A percentile compares a stretch with the other conserved stretches of the same genome.
Conservation (phyloP, 2,888 invertebrate species). For the Ormyrus thymus region DNA sequence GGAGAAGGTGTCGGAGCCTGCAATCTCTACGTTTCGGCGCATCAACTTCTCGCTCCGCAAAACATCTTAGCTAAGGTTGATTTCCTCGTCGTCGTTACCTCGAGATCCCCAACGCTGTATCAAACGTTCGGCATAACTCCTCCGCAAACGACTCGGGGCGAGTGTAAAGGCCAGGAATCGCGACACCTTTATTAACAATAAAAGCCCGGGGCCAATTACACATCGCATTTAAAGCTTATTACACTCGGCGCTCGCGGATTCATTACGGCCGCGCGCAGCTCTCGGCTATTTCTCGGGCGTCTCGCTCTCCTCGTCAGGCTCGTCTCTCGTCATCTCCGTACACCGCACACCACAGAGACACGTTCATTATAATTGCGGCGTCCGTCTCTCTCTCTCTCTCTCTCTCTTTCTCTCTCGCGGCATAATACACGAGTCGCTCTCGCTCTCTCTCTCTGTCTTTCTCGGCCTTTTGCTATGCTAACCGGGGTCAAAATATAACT, state of each 20-base stretch:
- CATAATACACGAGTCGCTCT: conserved; percentile 11
- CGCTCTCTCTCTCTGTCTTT: conserved; percentile 66
- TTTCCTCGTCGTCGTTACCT: neutral
- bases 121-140: too few species aligned
- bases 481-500: conserved; percentile 72
- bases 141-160: too few species aligned
- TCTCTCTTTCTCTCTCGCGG: neutral
- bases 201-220: conserved; percentile 12
- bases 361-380: conserved; percentile 69
- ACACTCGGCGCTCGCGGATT: conserved; percentile 71
- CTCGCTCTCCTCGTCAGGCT: conserved; percentile 7
- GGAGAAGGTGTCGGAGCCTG: too few species aligned
- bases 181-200: too few species aligned
- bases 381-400: conserved; percentile 50
- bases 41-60: too few species aligned
- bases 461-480: conserved; percentile 71
- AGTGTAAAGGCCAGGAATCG: too few species aligned
- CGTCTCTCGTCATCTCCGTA: conserved; percentile 16
- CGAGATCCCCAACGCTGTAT: neutral
- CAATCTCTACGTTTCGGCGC: too few species aligned
- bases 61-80: neutral
- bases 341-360: conserved; percentile 50
- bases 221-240: conserved; percentile 53
- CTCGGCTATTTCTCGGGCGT: conserved; percentile 9
- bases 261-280: conserved; percentile 64